Evolutionary conservation across 2,888 invertebrate genomes (phyloP).

Genomic region (Lepidonotus clava): DNA sequence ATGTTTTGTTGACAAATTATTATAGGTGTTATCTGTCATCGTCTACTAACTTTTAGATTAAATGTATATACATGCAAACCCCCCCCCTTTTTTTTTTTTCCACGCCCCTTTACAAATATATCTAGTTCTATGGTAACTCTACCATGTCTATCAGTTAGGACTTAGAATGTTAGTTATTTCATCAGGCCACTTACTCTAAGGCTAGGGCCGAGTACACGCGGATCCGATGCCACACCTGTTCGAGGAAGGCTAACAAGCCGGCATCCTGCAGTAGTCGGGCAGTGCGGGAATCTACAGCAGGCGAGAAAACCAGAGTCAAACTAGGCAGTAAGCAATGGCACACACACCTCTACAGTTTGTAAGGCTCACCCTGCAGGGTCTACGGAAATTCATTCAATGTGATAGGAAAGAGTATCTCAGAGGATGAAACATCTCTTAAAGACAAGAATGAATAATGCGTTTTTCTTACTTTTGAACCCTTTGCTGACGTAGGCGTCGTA

Average conservation of each 20-base stretch:
- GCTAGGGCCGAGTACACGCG: constrained; percentile 34
- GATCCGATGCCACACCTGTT: constrained; percentile 72
- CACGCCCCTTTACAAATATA: too few relatives aligned
- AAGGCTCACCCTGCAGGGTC: too few relatives aligned
- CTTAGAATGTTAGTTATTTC: too few relatives aligned
- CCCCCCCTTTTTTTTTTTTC: too few relatives aligned
- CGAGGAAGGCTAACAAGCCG: constrained; percentile 56
- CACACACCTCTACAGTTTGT: too few relatives aligned
- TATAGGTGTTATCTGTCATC: too few relatives aligned
- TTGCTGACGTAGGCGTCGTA: constrained; percentile 75
- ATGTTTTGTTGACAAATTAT: too few relatives aligned
- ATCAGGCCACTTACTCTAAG: constrained; percentile 55
- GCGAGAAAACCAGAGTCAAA: neutral
- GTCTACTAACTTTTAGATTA: too few relatives aligned
- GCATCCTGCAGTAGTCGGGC: constrained; percentile 35
- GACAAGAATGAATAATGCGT: neutral
- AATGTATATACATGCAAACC: too few relatives aligned
- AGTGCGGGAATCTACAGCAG: constrained; percentile 55
- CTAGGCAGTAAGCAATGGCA: neutral
- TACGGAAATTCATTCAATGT: neutral
- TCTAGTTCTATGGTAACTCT: too few relatives aligned
- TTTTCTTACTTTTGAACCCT: constrained; percentile 72
- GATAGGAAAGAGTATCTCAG: neutral
- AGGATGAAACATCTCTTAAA: too few relatives aligned
- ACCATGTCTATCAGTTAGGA: too few relatives aligned